Evolutionary conservation across 2,888 invertebrate species (phyloP).

Genomic region (Steinernema hermaphroditum): DNA sequence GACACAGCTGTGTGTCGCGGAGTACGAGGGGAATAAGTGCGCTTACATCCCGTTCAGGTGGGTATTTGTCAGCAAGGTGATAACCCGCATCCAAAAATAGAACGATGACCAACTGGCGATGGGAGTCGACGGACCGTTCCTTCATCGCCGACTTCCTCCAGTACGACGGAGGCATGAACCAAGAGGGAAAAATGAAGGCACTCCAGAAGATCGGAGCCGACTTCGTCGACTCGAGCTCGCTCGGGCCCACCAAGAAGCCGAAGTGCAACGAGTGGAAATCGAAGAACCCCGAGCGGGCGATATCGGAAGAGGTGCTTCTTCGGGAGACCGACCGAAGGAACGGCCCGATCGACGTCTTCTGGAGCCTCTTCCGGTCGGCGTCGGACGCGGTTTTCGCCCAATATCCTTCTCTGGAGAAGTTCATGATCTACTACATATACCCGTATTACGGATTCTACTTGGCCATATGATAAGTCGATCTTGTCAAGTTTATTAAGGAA

Average conservation of each 20-base stretch:
- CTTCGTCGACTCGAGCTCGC: conserved; percentile 37
- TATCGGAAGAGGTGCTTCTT: conserved; percentile 1
- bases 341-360: not conserved
- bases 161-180: conserved; percentile 48
- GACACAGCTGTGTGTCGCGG: conserved; percentile 51
- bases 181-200: conserved; percentile 41
- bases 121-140: conserved; percentile 33
- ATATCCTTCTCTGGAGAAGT: not conserved
- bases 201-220: conserved; percentile 43
- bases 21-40: conserved; percentile 45
- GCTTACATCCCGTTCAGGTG: conserved; percentile 59
- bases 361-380: not conserved
- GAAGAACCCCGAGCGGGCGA: not conserved
- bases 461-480: conserved; percentile 41
- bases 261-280: not conserved
- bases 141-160: conserved; percentile 37
- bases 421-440: conserved; percentile 41
- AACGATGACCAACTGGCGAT: conserved; percentile 58
- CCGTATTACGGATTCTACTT: conserved; percentile 50
- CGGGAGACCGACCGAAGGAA: not conserved
- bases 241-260: not conserved
- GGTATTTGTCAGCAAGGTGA: too few species aligned
- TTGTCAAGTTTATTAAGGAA: too few species aligned
- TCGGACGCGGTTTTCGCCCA: not conserved
- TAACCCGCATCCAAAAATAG: too few species aligned